Conservation (phyloP, 2,888 invertebrate genomes). For the Synanthedon andrenaeformis region DNA sequence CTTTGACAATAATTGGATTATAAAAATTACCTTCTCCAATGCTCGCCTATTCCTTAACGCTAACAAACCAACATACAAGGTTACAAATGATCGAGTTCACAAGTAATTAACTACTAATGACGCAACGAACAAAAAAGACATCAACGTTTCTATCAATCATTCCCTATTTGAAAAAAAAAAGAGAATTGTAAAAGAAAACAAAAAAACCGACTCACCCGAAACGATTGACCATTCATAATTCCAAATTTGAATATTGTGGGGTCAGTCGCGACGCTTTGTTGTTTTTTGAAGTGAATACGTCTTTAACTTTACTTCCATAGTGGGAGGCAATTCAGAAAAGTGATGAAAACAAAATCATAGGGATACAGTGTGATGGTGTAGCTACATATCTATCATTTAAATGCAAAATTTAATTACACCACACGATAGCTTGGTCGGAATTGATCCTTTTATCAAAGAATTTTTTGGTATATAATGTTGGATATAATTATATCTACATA, state of each 20-base stretch:
- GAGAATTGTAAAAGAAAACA: constrained; percentile 17
- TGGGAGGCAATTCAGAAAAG: too few relatives aligned
- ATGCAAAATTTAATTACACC: too few relatives aligned
- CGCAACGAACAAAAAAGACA: constrained; percentile 57
- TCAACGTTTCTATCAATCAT: constrained; percentile 60
- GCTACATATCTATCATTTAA: too few relatives aligned
- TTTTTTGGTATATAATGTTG: too few relatives aligned
- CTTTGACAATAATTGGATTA: not conserved
- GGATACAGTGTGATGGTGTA: too few relatives aligned
- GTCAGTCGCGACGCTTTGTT: constrained; percentile 24
- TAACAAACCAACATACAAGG: constrained; percentile 22
- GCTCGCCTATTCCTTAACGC: constrained; percentile 16
- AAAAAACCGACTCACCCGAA: constrained; percentile 17
- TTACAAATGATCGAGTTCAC: constrained; percentile 59
- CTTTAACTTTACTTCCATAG: too few relatives aligned
- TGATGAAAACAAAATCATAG: too few relatives aligned
- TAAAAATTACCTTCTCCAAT: constrained; percentile 22
- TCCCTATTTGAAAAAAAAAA: constrained; percentile 43
- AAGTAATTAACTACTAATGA: constrained; percentile 64
- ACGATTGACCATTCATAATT: constrained; percentile 42
- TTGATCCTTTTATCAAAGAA: too few relatives aligned
- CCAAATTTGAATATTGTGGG: constrained; percentile 53
- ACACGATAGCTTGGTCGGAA: too few relatives aligned
- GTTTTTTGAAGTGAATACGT: constrained; percentile 16
- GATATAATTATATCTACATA: too few relatives aligned